phyloP scores from a whole-genome alignment of 2,797 vertebrate species.

The Eulemur coronatus region DNA sequence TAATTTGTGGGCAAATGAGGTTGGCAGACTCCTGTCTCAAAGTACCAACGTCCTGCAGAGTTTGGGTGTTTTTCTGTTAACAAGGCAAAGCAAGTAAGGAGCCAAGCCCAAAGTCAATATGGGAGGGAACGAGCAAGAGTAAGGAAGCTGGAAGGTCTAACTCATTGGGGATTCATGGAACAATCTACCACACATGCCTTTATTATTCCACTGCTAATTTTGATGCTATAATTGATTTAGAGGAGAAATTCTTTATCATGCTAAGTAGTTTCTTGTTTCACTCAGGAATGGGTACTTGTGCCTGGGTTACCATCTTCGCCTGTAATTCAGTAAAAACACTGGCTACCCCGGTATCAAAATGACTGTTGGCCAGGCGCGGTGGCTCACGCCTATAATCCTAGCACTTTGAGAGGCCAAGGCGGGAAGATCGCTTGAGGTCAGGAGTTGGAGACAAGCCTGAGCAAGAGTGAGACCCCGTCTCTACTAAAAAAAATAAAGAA shows the following conservation, averaged over 20 bases:
- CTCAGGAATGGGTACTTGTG: not conserved
- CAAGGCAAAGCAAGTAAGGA: not conserved
- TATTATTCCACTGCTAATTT: not conserved
- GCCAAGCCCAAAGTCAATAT: not conserved
- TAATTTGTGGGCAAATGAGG: no score
- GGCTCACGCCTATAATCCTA: no score
- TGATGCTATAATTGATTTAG: not conserved
- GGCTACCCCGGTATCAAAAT: not conserved
- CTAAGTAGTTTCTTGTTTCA: not conserved
- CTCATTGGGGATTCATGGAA: not conserved
- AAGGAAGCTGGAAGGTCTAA: not conserved
- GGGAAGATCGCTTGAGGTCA: no score
- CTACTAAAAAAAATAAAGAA: no score
- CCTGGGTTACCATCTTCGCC: not conserved
- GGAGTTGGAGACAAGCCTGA: no score
- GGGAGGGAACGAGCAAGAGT: not conserved
- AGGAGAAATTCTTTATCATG: not conserved
- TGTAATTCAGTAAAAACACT: not conserved
- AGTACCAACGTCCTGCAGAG: no score
- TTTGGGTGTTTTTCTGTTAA: no score
- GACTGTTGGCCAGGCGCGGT: no score
- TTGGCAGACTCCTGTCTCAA: no score
- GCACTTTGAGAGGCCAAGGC: no score
- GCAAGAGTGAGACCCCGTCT: no score
- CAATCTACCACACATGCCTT: not conserved